Evolutionary conservation across 1,140 invertebrate species (phyloP), one percentile per base, ranked within the genome.

Genomic region (Pogonognathellus flavescens): DNA sequence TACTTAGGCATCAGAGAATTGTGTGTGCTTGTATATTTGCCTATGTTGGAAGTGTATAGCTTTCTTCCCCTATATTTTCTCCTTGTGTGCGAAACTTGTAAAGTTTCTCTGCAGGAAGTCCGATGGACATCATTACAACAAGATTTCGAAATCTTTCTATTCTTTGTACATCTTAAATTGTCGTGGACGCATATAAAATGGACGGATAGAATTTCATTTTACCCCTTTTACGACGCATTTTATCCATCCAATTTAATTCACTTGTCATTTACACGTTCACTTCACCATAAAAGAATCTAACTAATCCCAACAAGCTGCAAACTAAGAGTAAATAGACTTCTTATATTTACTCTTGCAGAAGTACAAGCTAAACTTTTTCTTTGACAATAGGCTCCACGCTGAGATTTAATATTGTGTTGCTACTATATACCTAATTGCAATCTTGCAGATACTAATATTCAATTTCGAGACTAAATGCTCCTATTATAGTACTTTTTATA

Each of bases 61-160:
- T 16, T 13, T n/a, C n/a, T n/a, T n/a, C n/a, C 70, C 41, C 70
- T 18, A 49, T 76, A 49, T 76, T 50, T 50, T 14, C 66, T 49
- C 14, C 25, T 49, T 13, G 41, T 49, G 14, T 8, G 16, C 13
- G n/a, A 76, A 76, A 76, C 25, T 76, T 76, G 16, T 76, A 49
- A 57, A 25, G 8, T 13, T 49, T 81, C 80, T 25, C 80, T 81
- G 18, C 80, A 81, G 80, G 80, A 8, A 1, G 50, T 57, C 80
- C 53, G 55, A 57, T 81, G 80, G 53, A 53, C 80, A 81, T 81
- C 80, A 52, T 81, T 81, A 81, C 50, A 76, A n/a, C 22, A 76
- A 76, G 41, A 76, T 76, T 76, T 49, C 18, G 13, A 13, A 76
- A 49, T 50, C n/a, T 76, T 76, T 76, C 70, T 50, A 76, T 41